Base-by-base conservation (phyloP, 1,140 invertebrate species). In the Heliconius eleuchia region DNA sequence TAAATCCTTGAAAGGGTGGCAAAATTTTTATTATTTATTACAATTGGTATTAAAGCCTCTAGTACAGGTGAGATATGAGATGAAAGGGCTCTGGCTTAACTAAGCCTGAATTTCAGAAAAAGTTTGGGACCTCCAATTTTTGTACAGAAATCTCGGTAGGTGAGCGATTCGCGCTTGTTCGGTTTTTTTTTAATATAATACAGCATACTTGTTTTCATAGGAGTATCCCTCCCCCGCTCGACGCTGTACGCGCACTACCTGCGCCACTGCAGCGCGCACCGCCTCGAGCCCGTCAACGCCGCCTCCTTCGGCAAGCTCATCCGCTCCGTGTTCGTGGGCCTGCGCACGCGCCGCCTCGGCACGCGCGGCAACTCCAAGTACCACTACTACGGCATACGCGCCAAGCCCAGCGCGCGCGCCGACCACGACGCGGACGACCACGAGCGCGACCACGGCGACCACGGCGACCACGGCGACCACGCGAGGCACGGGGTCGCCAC, bases 301-400 rank as follows among this genome's bases (percentile, higher is more conserved):
- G 99, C 99, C 13, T 99, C 99, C 55, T 99, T 99, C 96, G 99
- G 99, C 42, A 99, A 99, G 95, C 95, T 99, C 18, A 99, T 99
- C 86, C 96, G 99, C 60, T 99, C 98, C 7, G 99, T 99, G 55
- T 99, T 99, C 95, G 95, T 99, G 81, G 99, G 99, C 13, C 95
- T 99, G 80, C 95, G 98, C 82, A 99, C 99, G 27, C 95, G 99
- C 85, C 96, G 99, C 71, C 95, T 99, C 55, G 99, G 99, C 82
- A 99, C 99, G 8, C 96, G 99, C 84, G 99, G 99, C n/a, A 99
- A 99, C 95, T 99, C 99, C 8, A 99, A 99, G 91, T 99, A 99
- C 94, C 99, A 99, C 95, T 99, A 99, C 94, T 99, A 99, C 95
- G 99, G 99, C n/a, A 99, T 99, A 81, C 96, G 99, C 71, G 97